These are phyloP conservation scores for Drosophila anceps DNA, from an alignment of 2,888 invertebrate species.

Conservation along the genomic window DNA sequence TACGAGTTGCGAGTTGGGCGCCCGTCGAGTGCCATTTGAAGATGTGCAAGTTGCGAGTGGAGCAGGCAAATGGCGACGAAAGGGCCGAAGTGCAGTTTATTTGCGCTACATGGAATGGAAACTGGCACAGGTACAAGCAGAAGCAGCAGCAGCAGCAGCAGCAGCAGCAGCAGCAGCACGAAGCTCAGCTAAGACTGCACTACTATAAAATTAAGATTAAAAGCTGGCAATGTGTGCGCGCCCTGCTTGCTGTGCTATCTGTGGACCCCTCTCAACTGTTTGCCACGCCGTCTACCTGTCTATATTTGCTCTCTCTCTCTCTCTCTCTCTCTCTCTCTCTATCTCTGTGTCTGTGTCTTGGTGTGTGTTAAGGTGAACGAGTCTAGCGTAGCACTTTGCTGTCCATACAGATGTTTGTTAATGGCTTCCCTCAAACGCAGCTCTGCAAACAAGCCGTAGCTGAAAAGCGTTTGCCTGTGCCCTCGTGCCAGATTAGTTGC, in stretches of 20 bases:
- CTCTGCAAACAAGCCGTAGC: constrained; percentile 23
- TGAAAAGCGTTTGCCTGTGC: constrained; percentile 24
- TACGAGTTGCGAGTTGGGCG: constrained; percentile 27
- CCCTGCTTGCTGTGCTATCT: not conserved
- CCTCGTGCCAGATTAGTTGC: constrained; percentile 61
- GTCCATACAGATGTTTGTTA: constrained; percentile 61
- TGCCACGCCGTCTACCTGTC: constrained; percentile 6
- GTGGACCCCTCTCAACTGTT: not conserved
- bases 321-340: too few relatives aligned
- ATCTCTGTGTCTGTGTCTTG: constrained; percentile 14
- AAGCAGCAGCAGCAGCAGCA: constrained; percentile 22
- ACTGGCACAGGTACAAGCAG: constrained; percentile 20
- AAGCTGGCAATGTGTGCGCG: constrained; percentile 53
- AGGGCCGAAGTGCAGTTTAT: constrained; percentile 20
- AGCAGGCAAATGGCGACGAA: not conserved
- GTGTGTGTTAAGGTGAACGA: constrained; percentile 53
- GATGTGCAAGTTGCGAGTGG: constrained; percentile 9
- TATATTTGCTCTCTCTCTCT: constrained; percentile 35
- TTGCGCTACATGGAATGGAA: constrained; percentile 15
- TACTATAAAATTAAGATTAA: constrained; percentile 80
- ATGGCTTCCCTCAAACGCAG: constrained; percentile 51
- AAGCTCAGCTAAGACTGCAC: constrained; percentile 15
- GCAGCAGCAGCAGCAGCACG: constrained; percentile 8
- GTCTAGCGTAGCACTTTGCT: constrained; percentile 47
- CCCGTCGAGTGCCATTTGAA: constrained; percentile 15